These are phyloP conservation scores for Trichechus manatus DNA, from an alignment of 2,113 vertebrate species.

Conservation along the genomic window DNA sequence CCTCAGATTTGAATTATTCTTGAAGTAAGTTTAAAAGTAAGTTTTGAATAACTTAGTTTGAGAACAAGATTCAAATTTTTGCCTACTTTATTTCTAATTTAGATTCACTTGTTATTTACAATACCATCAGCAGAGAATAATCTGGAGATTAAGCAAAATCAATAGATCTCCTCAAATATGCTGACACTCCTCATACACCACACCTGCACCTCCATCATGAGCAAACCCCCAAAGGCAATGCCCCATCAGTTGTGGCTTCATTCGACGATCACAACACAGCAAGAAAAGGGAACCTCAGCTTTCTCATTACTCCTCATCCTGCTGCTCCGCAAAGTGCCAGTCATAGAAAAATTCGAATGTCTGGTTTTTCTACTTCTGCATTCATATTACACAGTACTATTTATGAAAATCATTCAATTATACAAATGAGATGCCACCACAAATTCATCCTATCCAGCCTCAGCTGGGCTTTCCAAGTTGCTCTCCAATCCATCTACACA, in stretches of 20 bases:
- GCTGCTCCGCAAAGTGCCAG: neutral
- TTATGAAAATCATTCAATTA: neutral
- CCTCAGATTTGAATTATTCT: neutral
- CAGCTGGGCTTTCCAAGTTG: neutral
- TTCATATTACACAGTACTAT: neutral
- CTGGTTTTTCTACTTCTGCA: neutral
- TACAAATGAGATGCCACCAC: neutral
- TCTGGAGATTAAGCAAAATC: neutral
- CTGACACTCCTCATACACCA: neutral
- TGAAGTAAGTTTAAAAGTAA: conserved; percentile 19
- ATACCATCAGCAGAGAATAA: neutral
- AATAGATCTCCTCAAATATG: neutral
- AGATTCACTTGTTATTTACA: neutral
- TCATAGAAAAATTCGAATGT: neutral
- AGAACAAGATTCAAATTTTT: neutral
- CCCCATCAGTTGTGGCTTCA: neutral
- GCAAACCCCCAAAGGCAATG: neutral
- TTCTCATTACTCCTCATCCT: neutral
- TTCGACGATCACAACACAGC: neutral
- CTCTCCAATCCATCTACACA: neutral
- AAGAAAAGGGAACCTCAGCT: neutral
- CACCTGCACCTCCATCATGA: neutral
- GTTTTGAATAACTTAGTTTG: neutral
- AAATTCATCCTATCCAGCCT: neutral
- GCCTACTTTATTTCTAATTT: neutral